Evolutionary conservation across 1,140 invertebrate genomes (phyloP).

Genomic region (Dreissena polymorpha): DNA sequence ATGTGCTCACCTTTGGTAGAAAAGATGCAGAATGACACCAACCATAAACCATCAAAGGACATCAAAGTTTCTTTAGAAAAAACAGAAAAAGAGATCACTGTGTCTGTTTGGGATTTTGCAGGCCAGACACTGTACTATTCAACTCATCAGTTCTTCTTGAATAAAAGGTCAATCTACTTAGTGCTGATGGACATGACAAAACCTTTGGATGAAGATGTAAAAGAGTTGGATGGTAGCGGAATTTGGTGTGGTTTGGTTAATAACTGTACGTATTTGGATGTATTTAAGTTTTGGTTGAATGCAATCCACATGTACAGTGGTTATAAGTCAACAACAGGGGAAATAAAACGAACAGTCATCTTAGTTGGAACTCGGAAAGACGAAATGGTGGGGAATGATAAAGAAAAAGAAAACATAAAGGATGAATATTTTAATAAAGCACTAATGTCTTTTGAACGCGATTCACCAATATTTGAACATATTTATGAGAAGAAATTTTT

Average conservation of each 20-base stretch:
- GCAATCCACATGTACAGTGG: too few species aligned
- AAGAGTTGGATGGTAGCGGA: constrained; percentile 13
- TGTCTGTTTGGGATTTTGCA: constrained; percentile 42
- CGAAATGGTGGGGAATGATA: constrained; percentile 6
- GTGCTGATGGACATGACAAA: constrained; percentile 30
- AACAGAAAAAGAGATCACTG: not conserved
- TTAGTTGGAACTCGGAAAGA: constrained; percentile 38
- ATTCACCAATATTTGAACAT: not conserved
- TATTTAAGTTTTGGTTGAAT: constrained; percentile 38
- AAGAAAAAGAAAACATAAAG: constrained; percentile 39
- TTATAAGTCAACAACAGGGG: not conserved
- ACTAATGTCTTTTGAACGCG: constrained; percentile 16
- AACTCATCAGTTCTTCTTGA: too few species aligned
- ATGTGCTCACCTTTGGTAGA: too few species aligned
- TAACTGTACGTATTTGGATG: constrained; percentile 38
- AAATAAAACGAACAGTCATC: constrained; percentile 18
- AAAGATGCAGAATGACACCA: not conserved
- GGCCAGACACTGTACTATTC: too few species aligned
- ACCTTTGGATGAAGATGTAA: not conserved
- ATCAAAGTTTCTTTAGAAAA: not conserved
- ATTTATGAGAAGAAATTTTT: constrained; percentile 26
- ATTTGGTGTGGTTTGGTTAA: constrained; percentile 11
- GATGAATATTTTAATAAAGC: constrained; percentile 35
- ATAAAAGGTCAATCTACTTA: too few species aligned
- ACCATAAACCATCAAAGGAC: not conserved